phyloP scores from a whole-genome alignment of 2,797 vertebrate species.

The Poliocrania exsul region DNA sequence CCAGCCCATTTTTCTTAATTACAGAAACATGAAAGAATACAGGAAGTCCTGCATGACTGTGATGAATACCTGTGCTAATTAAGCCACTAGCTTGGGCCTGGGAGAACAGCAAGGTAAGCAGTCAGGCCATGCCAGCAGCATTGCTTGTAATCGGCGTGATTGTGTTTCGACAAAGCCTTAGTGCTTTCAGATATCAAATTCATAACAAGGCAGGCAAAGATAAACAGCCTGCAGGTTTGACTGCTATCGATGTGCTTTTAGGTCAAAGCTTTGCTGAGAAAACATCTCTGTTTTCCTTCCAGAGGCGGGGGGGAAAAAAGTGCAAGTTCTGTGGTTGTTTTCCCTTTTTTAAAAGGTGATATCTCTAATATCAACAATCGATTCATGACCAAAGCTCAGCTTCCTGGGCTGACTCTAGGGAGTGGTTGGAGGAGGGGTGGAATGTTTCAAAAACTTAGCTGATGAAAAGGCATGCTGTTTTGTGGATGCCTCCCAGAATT shows the following conservation, averaged over 20 bases:
- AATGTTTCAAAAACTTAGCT: constrained; percentile 61
- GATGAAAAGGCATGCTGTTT: constrained; percentile 76
- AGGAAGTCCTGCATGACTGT: constrained; percentile 34
- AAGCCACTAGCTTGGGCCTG: constrained; percentile 26
- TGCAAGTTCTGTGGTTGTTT: neutral
- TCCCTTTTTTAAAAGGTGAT: neutral
- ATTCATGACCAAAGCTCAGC: constrained; percentile 29
- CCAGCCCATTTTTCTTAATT: constrained; percentile 50
- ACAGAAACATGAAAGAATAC: constrained; percentile 77
- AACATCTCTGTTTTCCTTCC: neutral
- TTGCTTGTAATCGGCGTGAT: constrained; percentile 37
- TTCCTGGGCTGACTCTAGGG: constrained; percentile 55
- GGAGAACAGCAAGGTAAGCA: constrained; percentile 74
- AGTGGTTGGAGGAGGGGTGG: constrained; percentile 74
- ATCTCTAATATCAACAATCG: constrained; percentile 23
- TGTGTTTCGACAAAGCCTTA: constrained; percentile 48
- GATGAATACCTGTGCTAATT: constrained; percentile 68
- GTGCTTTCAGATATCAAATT: constrained; percentile 58
- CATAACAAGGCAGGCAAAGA: constrained; percentile 52
- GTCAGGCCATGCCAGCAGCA: constrained; percentile 32
- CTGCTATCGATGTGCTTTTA: neutral
- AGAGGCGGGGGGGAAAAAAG: neutral
- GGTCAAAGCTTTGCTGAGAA: neutral
- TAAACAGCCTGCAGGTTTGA: neutral
- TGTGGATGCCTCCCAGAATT: constrained; percentile 72